phyloP scores from a whole-genome alignment of 2,113 vertebrate genomes.

The Dicentrarchus labrax region DNA sequence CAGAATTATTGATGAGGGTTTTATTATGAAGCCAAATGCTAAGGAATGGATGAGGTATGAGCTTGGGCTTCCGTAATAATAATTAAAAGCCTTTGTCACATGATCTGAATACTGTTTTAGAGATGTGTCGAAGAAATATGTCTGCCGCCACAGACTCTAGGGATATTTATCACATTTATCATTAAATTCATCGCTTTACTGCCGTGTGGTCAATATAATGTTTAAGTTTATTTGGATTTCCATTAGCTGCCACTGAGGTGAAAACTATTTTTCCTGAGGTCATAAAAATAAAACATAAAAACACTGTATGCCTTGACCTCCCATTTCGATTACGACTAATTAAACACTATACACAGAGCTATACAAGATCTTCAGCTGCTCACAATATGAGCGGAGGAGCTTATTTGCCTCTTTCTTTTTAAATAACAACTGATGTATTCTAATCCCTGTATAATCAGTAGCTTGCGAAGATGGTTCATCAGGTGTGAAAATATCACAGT shows the following conservation, averaged over 20 bases:
- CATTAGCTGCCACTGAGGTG: constrained; percentile 43
- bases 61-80: constrained; percentile 37
- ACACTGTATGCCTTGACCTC: neutral
- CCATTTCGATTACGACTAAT: constrained; percentile 19
- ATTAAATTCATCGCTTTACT: constrained; percentile 35
- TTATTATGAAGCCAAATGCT: constrained; percentile 72
- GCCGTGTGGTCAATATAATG: constrained; percentile 33
- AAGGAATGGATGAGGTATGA: constrained; percentile 67
- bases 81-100: constrained; percentile 65
- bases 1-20: constrained; percentile 75
- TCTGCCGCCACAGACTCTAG: constrained; percentile 11
- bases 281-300: constrained; percentile 14
- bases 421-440: constrained; percentile 31
- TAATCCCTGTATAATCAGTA: neutral
- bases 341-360: constrained; percentile 3
- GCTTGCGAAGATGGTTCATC: neutral
- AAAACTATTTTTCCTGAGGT: constrained; percentile 23
- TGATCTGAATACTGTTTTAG: constrained; percentile 43
- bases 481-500: constrained; percentile 9
- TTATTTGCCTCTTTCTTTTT: constrained; percentile 11
- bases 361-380: neutral
- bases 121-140: constrained; percentile 30
- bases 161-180: constrained; percentile 34
- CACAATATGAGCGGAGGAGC: neutral
- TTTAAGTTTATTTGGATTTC: constrained; percentile 40